Base-by-base conservation (phyloP, 2,888 invertebrate species). In the Druceiella hillmani region DNA sequence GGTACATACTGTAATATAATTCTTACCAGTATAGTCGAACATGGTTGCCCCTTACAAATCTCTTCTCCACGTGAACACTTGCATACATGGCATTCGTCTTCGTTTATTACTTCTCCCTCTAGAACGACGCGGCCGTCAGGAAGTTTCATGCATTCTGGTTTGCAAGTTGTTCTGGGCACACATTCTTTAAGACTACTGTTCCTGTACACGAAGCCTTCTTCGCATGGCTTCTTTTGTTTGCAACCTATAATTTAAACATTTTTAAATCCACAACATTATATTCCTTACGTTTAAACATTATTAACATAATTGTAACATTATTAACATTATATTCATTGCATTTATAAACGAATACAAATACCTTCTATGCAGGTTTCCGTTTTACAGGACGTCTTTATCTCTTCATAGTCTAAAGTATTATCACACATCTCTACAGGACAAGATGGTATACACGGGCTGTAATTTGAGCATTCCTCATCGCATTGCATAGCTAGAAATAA, bases 401-500 rank as follows among this genome's bases (percentile, higher is more conserved):
- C 76, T 3, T 66, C 68, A 53, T 81, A 80, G 42, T 79, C 76
- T 5, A 81, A 58, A 5, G 79, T 75, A 55, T 88, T 90, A 50
- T 91, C 88, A 54, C 93, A 93, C 0, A 89, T 90, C 58, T 85
- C 85, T 7, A 76, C 66, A 1, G 91, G 89, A 51, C 93, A 93
- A 2, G 89, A 75, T 0, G 86, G 76, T 10, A 92, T 72, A 55
- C 93, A 93, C 1, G 88, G 76, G 43, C 80, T 81, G 65, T 92
- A 93, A 36, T 75, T 75, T 1, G 86, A 79, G 50, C 89, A 89
- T 28, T 76, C 74, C 50, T 83, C 82, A 56, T 90, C 88, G 52
- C 93, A 93, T 61, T 93, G 91, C 69, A 92, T 84, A 0, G 92
- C 89, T 89, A 58, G 11, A 56, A 46, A 40, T 33, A 30, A 14